Evolutionary conservation across 2,113 vertebrate genomes (phyloP), one percentile per base, ranked within the genome.

Genomic region (Hypocryptadius cinnamomeus): DNA sequence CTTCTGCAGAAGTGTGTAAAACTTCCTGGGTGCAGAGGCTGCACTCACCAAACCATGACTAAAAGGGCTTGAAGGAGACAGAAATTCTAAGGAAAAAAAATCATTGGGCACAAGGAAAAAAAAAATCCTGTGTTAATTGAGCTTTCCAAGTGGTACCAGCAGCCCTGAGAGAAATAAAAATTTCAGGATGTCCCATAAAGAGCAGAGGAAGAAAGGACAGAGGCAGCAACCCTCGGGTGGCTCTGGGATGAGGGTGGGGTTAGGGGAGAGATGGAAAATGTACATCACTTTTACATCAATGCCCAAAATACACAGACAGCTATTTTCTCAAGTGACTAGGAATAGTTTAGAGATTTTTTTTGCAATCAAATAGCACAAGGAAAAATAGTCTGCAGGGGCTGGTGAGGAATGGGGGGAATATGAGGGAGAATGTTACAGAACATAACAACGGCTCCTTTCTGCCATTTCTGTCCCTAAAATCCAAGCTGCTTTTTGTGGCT

Each of bases 291-390:
- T 83, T 90, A 65, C 53, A 73, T 56, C 57, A 68, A 20, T 73
- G 77, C 72, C 79, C 76, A 63, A 92, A 96, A 95, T 90, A 90
- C 42, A 45, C 39, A 23, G 48, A 33, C 53, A 87, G 27, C 42
- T 83, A 45, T 96, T 91, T 90, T 90, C 85, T 96, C 85, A 78
- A 90, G 85, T 88, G 33, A 47, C 85, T 90, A n/a, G 82, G 82
- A 94, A 88, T 35, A 96, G 79, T 59, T 83, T 31, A 6, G 89
- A 45, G 30, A 39, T 15, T 85, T 72, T 91, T 40, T 3, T 39
- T 31, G 63, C 50, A 80, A 40, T 92, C 85, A 85, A 96, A 92
- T 13, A 39, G 50, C 25, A 77, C 3, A 1, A 87, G 39, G 48
- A 10, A 88, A 77, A 86, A 54, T 3, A 57, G n/a, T 78, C 80